phyloP scores from a whole-genome alignment of 2,113 vertebrate genomes.

The Phocoena sinus region DNA sequence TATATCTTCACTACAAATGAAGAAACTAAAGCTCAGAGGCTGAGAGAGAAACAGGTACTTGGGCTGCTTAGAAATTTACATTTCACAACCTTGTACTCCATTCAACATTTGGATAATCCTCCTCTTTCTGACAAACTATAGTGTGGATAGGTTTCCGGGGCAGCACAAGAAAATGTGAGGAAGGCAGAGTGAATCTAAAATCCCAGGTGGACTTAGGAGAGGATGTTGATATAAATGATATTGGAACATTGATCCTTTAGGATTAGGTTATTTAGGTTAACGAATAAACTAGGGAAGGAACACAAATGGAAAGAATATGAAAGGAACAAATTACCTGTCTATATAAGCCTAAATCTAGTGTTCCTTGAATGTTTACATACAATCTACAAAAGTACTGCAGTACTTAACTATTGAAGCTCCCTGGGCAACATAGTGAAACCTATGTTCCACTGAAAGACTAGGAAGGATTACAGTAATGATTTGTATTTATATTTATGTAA shows the following conservation, averaged over 20 bases:
- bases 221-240: neutral
- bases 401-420: neutral
- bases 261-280: neutral
- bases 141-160: too few relatives aligned
- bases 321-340: neutral
- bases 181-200: neutral
- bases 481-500: neutral
- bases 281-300: neutral
- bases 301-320: neutral
- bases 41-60: neutral
- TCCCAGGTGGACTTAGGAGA: neutral
- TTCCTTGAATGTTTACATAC: neutral
- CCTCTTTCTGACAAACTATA: neutral
- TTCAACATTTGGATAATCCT: neutral
- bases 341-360: neutral
- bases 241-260: neutral
- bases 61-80: neutral
- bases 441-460: neutral
- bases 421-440: neutral
- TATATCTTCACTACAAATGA: neutral
- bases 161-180: neutral
- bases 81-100: neutral
- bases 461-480: neutral
- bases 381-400: neutral
- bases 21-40: neutral